These are phyloP conservation scores for Agapornis canus DNA, from an alignment of 2,797 vertebrate species.

Conservation along the genomic window DNA sequence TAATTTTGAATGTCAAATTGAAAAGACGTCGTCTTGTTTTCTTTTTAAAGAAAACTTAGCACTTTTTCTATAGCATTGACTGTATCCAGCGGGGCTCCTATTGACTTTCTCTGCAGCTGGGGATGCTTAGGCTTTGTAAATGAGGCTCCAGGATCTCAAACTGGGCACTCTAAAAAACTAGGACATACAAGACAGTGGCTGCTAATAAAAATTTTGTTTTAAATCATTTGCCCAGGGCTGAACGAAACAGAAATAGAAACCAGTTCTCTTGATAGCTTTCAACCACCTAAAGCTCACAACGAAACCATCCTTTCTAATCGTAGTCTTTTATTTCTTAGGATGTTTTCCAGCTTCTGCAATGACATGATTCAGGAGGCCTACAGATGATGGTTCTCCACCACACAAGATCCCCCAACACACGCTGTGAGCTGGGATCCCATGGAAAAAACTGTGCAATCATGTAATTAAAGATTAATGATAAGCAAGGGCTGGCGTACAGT, in stretches of 20 bases:
- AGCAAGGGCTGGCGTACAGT: not conserved
- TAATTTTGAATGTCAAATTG: conserved; percentile 39
- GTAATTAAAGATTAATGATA: conserved; percentile 8
- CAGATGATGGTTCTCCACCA: not conserved
- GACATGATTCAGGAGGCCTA: not conserved
- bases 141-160: conserved; percentile 5
- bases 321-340: not conserved
- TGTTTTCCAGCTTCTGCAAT: not conserved
- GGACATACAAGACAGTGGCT: not conserved
- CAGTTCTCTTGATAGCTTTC: not conserved
- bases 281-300: not conserved
- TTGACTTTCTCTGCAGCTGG: conserved; percentile 17
- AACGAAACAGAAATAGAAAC: not conserved
- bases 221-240: not conserved
- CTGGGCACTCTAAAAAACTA: not conserved
- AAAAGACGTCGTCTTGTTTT: not conserved
- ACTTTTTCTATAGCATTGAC: not conserved
- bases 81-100: not conserved
- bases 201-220: conserved; percentile 13
- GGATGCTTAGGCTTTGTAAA: conserved; percentile 20
- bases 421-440: not conserved
- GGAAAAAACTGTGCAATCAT: not conserved
- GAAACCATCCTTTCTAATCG: not conserved
- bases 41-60: conserved; percentile 16
- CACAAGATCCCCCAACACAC: not conserved